Evolutionary conservation across 2,797 vertebrate species (phyloP).

Genomic region (Gambelia wislizenii): DNA sequence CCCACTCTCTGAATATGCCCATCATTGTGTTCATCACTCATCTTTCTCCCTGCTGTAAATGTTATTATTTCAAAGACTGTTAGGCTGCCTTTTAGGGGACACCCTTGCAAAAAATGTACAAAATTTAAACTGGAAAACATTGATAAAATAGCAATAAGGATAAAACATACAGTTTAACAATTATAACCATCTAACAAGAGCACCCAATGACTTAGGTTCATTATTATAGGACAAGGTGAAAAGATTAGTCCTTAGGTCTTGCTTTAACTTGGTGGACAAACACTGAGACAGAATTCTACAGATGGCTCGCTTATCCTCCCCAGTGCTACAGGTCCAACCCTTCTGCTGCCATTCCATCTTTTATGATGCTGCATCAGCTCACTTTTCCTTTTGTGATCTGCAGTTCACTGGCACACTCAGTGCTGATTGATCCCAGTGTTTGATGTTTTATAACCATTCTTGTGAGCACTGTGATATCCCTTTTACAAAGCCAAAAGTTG

Average conservation of each 20-base stretch:
- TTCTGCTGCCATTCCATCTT: background rate
- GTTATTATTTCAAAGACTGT: too few species aligned
- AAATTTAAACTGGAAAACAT: too few species aligned
- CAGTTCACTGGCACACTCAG: background rate
- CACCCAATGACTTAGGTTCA: background rate
- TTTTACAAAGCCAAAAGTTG: background rate
- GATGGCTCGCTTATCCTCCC: background rate
- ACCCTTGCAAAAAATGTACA: too few species aligned
- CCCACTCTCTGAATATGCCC: background rate
- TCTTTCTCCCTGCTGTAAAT: background rate
- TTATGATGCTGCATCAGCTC: too few species aligned
- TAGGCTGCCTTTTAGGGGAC: too few species aligned
- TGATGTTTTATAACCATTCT: background rate
- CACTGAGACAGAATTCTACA: background rate
- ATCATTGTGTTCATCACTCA: background rate
- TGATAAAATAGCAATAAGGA: too few species aligned
- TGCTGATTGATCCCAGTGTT: background rate
- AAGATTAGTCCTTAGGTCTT: background rate
- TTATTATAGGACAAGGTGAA: background rate
- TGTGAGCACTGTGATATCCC: background rate
- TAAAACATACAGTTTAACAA: too few species aligned
- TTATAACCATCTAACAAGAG: background rate
- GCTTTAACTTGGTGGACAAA: background rate
- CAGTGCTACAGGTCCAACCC: background rate
- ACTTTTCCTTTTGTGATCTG: too few species aligned